These are phyloP conservation scores for Stenopsyche tienmushanensis DNA, from an alignment of 1,140 invertebrate genomes.

Conservation along the genomic window DNA sequence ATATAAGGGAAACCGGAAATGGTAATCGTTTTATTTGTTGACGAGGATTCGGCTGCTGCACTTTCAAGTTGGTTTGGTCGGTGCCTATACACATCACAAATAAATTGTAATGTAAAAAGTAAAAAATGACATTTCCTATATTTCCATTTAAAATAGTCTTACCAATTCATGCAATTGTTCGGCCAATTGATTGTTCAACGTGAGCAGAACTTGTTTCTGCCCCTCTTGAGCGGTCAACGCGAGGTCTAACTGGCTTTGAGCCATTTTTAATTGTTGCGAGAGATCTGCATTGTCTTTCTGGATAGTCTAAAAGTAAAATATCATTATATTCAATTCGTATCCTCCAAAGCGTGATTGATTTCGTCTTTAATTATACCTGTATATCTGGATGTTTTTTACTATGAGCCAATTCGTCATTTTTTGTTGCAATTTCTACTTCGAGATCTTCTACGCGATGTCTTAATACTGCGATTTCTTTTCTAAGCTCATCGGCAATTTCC, in stretches of 20 bases:
- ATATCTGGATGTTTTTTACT: conserved; percentile 47
- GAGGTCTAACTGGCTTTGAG: conserved; percentile 82
- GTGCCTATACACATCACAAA: too few species aligned
- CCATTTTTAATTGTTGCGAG: conserved; percentile 68
- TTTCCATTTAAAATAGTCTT: conserved; percentile 43
- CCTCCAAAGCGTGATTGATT: conserved; percentile 6
- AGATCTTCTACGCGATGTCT: conserved; percentile 73
- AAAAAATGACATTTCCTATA: neutral
- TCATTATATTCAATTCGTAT: neutral
- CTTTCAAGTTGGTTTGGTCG: too few species aligned
- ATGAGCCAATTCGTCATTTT: conserved; percentile 76
- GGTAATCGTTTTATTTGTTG: too few species aligned
- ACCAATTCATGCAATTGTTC: conserved; percentile 83
- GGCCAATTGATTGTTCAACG: conserved; percentile 80
- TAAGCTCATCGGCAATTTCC: conserved; percentile 51
- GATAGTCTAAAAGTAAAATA: conserved; percentile 14
- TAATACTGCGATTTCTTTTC: conserved; percentile 64
- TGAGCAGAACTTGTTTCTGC: conserved; percentile 80
- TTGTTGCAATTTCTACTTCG: conserved; percentile 72
- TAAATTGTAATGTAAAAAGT: too few species aligned
- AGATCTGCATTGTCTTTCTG: conserved; percentile 60
- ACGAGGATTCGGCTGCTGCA: too few species aligned
- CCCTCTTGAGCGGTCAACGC: conserved; percentile 79
- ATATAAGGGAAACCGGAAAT: too few species aligned
- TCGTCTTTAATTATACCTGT: neutral